A percentile compares a stretch with the other conserved stretches of the same genome.
Evolutionary conservation across 2,113 vertebrate species (phyloP).

Genomic region (Phrynosoma blainvillii): DNA sequence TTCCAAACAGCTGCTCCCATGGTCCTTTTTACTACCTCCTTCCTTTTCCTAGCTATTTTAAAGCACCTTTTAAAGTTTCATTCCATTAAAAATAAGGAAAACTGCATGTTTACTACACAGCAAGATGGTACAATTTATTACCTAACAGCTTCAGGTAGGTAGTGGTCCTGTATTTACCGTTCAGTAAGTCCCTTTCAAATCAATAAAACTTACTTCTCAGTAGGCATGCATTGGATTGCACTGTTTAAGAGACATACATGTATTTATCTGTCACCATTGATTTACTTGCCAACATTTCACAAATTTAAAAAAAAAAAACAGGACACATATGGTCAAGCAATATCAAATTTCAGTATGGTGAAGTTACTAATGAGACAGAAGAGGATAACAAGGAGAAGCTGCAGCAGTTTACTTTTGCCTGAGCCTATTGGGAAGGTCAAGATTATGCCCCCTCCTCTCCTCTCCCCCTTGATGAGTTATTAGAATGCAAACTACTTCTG

Average conservation of each 20-base stretch:
- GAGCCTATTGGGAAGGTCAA: too few species aligned
- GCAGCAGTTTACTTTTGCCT: too few species aligned
- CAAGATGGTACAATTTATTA: not conserved
- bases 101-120: not conserved
- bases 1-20: not conserved
- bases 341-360: too few species aligned
- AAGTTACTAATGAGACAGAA: too few species aligned
- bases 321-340: too few species aligned
- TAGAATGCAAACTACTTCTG: too few species aligned
- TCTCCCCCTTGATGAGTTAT: too few species aligned
- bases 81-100: not conserved
- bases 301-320: too few species aligned
- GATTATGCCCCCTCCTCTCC: too few species aligned
- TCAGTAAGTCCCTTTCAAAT: not conserved
- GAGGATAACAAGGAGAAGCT: too few species aligned
- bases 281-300: too few species aligned
- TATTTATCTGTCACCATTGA: not conserved
- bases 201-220: not conserved
- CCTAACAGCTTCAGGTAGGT: not conserved
- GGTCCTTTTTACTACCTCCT: not conserved
- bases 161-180: not conserved
- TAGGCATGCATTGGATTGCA: not conserved
- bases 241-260: not conserved
- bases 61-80: not conserved
- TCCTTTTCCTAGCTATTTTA: not conserved